phyloP scores from a whole-genome alignment of 2,113 vertebrate species.

The Ptilorrhoa leucosticta region DNA sequence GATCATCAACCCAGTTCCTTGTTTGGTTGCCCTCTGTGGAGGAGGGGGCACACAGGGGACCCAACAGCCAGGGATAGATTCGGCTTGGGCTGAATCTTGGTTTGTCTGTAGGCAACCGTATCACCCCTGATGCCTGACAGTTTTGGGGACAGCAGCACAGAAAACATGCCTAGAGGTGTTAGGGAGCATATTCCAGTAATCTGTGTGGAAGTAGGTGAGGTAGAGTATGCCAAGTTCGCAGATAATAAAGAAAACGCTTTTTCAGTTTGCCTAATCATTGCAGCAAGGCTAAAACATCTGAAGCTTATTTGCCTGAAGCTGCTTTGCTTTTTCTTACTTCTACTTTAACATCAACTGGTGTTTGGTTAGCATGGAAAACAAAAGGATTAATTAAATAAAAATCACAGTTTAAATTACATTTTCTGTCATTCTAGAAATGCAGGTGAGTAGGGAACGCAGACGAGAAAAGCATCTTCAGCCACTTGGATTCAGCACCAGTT shows the following conservation, averaged over 20 bases:
- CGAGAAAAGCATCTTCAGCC: neutral
- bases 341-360: neutral
- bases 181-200: neutral
- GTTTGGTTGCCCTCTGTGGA: neutral
- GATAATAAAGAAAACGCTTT: neutral
- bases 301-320: neutral
- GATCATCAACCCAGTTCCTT: neutral
- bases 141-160: neutral
- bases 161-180: neutral
- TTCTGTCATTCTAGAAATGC: neutral
- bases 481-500: neutral
- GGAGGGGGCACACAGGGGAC: neutral
- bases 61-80: neutral
- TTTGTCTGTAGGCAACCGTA: neutral
- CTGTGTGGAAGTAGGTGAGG: neutral
- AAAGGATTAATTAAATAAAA: neutral
- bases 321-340: neutral
- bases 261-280: neutral
- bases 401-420: neutral
- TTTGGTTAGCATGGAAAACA: neutral
- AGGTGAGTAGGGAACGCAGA: neutral
- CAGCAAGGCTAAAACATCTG: neutral
- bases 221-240: neutral
- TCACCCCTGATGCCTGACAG: neutral
- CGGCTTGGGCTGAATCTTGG: neutral